Conservation (phyloP, 2,888 invertebrate species). For the Pilophorus perplexus region DNA sequence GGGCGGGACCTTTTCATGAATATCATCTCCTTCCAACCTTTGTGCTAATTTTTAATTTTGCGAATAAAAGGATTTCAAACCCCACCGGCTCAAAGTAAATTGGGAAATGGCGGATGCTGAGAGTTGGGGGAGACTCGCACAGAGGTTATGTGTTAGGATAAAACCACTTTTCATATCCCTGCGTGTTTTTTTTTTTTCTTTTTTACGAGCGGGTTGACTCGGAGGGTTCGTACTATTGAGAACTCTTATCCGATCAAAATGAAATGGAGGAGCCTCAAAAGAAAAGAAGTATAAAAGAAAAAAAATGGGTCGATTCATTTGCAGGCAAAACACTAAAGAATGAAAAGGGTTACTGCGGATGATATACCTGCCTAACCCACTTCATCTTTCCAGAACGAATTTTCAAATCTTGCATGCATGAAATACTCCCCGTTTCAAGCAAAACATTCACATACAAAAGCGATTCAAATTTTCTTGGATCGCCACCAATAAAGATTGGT, state of each 20-base stretch:
- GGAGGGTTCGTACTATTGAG: conserved; percentile 41
- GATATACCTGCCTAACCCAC: conserved; percentile 46
- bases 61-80: no score
- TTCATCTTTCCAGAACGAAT: no score
- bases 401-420: no score
- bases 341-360: conserved; percentile 44
- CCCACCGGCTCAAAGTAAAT: conserved; percentile 23
- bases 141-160: no score
- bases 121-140: no score
- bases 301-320: conserved; percentile 44
- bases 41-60: conserved; percentile 40
- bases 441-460: no score
- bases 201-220: no score
- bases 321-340: conserved; percentile 43
- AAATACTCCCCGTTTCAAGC: no score
- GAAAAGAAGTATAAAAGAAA: conserved; percentile 37
- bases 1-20: conserved; percentile 11
- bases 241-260: conserved; percentile 46
- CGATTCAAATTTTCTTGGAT: no score
- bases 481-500: no score
- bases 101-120: conserved; percentile 23
- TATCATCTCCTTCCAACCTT: conserved; percentile 31
- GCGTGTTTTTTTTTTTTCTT: conserved; percentile 38
- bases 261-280: conserved; percentile 45
- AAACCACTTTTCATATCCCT: conserved; percentile 40